phyloP scores from a whole-genome alignment of 2,797 vertebrate species.

The Antennarius maculatus region DNA sequence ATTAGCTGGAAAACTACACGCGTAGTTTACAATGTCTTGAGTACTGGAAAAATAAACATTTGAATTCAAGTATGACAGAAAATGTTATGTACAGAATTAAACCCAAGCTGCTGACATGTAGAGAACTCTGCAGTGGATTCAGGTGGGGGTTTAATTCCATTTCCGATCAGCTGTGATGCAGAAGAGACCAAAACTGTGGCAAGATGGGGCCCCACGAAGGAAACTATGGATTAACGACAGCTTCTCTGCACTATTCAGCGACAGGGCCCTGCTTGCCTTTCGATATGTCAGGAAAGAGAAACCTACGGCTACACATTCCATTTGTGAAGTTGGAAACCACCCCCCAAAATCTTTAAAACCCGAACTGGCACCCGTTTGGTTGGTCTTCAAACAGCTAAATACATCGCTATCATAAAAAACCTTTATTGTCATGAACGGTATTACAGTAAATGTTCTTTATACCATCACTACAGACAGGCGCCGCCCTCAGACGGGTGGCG shows the following conservation, averaged over 20 bases:
- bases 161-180: not conserved
- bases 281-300: slow-evolving; percentile 51
- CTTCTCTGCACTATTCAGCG: not conserved
- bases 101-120: not conserved
- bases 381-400: not conserved
- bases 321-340: too few relatives aligned
- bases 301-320: slow-evolving; percentile 12
- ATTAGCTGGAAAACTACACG: too few relatives aligned
- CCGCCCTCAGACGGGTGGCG: slow-evolving; percentile 46
- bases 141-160: not conserved
- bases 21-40: too few relatives aligned
- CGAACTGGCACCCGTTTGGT: not conserved
- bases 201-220: slow-evolving; percentile 30
- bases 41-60: too few relatives aligned
- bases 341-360: too few relatives aligned
- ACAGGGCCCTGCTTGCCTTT: slow-evolving; percentile 15
- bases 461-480: slow-evolving; percentile 55
- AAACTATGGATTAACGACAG: slow-evolving; percentile 40
- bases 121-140: not conserved
- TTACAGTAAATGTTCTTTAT: slow-evolving; percentile 70
- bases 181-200: slow-evolving; percentile 57
- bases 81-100: too few relatives aligned
- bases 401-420: not conserved
- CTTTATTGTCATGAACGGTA: slow-evolving; percentile 75
- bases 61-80: too few relatives aligned